Base-by-base conservation (phyloP, 53 echinoderm and acorn worm genomes). In the Zoroaster sp. region DNA sequence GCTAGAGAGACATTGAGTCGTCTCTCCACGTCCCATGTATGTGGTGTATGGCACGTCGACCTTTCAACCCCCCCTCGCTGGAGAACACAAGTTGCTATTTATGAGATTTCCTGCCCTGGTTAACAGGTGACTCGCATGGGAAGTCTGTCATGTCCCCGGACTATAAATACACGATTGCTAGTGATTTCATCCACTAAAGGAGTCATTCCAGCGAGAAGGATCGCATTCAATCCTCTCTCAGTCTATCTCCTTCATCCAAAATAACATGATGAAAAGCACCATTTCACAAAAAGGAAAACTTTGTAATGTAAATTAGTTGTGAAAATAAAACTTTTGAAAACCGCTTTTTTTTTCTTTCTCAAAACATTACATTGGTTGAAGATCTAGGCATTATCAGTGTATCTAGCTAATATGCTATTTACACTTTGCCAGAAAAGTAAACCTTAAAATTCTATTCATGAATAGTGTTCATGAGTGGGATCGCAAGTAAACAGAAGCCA, bases 71-170 rank as follows among this genome's bases (percentile, higher is more conserved):
- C 83, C 52, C 9, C 36, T 13, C 13, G n/a, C 55, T 37, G 38
- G 40, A 44, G 25, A 79, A 35, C 49, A 35, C 85, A 36, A 44
- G 67, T 71, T 41, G 52, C 85, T 85, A 85, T 85, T 85, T 68
- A 66, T 13, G 40, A 85, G 51, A 70, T 85, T 81, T 85, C 85
- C 85, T 85, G 85, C 35, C 45, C n/a, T 35, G 47, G 49, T 71
- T 49, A 49, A 70, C 21, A 14, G 85, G 23, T 85, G 85, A 85
- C 35, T 85, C 85, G 67, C 32, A 5, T 7, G 83, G 70, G 71
- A 85, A 20, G 4, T 30, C 51, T 70, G 85, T 35, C 77, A 77
- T 52, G 52, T 9, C 39, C n/a, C 32, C 35, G 51, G 25, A 32
- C 77, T 77, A 77, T 49, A 77, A 77, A 77, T 77, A 77, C 28